A percentile compares a stretch with the other conserved stretches of the same genome.
These are phyloP conservation scores for Cassiopea andromeda DNA, from an alignment of 30 jellyfish, hydroid and myxozoan species.

Conservation along the genomic window DNA sequence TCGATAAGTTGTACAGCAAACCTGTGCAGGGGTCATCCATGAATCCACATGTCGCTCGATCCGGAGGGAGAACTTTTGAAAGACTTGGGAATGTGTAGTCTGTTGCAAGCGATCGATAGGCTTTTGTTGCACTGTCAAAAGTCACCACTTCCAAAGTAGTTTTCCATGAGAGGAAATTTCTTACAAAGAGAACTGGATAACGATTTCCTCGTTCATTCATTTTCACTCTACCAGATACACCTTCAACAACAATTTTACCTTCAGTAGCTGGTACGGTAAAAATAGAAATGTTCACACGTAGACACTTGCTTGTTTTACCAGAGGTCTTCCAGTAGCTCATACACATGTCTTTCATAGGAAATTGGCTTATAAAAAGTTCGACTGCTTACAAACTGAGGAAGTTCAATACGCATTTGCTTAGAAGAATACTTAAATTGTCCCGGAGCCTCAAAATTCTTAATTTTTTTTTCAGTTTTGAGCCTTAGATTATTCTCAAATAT, in stretches of 20 bases:
- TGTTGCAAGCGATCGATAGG: not conserved
- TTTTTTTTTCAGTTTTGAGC: no score
- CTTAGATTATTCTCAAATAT: no score
- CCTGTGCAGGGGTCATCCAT: conserved; percentile 64
- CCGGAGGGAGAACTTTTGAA: conserved; percentile 47
- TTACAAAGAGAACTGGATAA: conserved; percentile 44
- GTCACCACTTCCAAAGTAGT: conserved; percentile 15
- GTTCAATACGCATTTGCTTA: no score
- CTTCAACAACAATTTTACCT: conserved; percentile 1
- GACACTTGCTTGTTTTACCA: no score
- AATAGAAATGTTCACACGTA: no score
- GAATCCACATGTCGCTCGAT: conserved; percentile 80
- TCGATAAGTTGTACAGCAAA: not conserved
- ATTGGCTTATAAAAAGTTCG: no score
- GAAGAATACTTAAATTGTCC: no score
- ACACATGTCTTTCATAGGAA: no score
- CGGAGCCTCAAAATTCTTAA: no score
- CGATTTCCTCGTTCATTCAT: conserved; percentile 78
- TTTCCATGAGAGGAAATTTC: conserved; percentile 33
- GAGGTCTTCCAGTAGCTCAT: no score
- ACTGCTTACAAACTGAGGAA: no score
- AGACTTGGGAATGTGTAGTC: conserved; percentile 58
- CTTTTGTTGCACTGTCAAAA: conserved; percentile 37
- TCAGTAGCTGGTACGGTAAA: no score
- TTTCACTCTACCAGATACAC: conserved; percentile 75